These are phyloP conservation scores for Pavo muticus DNA, from an alignment of 2,113 vertebrate genomes.

Conservation along the genomic window DNA sequence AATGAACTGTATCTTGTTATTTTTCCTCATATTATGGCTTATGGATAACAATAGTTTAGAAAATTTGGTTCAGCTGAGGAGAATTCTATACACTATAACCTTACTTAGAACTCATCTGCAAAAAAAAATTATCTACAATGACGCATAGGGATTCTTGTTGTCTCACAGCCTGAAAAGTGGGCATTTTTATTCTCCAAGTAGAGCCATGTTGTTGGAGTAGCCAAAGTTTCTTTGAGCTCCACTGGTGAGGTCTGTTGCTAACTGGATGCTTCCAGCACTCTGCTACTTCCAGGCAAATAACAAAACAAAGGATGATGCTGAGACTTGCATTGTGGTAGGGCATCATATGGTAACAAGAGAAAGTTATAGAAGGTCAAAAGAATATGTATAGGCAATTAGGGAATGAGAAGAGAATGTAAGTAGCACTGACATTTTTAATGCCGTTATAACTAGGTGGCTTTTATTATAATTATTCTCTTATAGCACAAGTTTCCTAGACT, in stretches of 20 bases:
- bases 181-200: not conserved
- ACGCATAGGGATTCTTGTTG: slow-evolving; percentile 8
- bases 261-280: not conserved
- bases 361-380: not conserved
- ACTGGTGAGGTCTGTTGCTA: not conserved
- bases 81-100: not conserved
- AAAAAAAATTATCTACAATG: not conserved
- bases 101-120: not conserved
- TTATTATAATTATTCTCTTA: not conserved
- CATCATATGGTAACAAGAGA: not conserved
- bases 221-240: not conserved
- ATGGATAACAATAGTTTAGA: slow-evolving; percentile 26
- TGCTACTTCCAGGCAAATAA: not conserved
- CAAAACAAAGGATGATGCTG: not conserved
- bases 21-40: slow-evolving; percentile 51
- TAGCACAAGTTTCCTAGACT: slow-evolving; percentile 3
- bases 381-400: not conserved
- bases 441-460: not conserved
- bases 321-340: not conserved
- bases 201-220: not conserved
- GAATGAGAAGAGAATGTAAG: not conserved
- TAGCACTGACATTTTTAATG: not conserved
- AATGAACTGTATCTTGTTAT: slow-evolving; percentile 31
- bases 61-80: slow-evolving; percentile 39
- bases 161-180: not conserved